Evolutionary conservation across 2,113 vertebrate genomes (phyloP).

Genomic region (Ammodytes dubius): DNA sequence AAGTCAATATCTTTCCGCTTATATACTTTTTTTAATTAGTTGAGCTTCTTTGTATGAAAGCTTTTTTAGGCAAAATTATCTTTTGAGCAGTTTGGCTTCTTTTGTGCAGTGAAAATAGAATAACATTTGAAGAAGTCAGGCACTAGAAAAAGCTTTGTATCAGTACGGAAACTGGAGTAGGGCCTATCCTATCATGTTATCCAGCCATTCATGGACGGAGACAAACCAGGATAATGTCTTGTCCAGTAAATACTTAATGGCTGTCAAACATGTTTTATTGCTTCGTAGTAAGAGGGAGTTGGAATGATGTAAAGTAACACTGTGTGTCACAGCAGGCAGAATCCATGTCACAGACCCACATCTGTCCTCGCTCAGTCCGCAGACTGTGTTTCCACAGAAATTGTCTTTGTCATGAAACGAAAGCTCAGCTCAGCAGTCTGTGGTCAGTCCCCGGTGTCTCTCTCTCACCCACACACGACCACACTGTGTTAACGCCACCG

Average conservation of each 20-base stretch:
- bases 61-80: neutral
- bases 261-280: conserved; percentile 29
- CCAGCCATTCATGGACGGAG: neutral
- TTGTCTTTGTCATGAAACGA: conserved; percentile 42
- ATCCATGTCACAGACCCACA: conserved; percentile 20
- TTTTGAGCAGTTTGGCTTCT: neutral
- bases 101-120: neutral
- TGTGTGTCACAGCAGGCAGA: conserved; percentile 18
- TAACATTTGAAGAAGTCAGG: neutral
- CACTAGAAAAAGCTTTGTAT: neutral
- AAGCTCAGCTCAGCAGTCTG: conserved; percentile 57
- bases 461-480: conserved; percentile 64
- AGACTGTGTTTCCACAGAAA: conserved; percentile 35
- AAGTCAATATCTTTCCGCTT: neutral
- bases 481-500: conserved; percentile 35
- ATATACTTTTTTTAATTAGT: neutral
- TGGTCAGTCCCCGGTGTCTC: conserved; percentile 49
- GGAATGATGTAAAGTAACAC: conserved; percentile 12
- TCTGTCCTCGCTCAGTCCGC: conserved; percentile 23
- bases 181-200: neutral
- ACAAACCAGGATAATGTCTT: neutral
- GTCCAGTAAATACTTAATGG: neutral
- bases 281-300: neutral
- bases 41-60: neutral
- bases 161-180: neutral